Percentiles rank a stretch among this genome's conserved stretches.
phyloP scores from a whole-genome alignment of 1,140 invertebrate genomes.

The Magallana ariakensis region DNA sequence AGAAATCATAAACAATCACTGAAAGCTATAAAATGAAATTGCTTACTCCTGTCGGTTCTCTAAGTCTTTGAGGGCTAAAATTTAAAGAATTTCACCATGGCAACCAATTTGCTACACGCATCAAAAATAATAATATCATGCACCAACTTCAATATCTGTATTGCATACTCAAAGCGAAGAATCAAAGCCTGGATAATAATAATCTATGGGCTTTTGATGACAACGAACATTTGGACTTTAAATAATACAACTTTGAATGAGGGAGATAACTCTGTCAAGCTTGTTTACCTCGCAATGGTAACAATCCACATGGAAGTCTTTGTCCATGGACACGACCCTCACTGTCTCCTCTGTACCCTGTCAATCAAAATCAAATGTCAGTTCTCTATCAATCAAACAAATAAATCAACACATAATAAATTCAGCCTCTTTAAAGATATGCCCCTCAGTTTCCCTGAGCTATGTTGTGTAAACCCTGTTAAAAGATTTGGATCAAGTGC shows the following conservation, averaged over 20 bases:
- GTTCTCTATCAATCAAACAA: background rate
- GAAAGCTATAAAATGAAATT: constrained; percentile 1
- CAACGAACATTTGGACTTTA: background rate
- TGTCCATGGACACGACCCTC: constrained; percentile 98
- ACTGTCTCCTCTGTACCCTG: constrained; percentile 97
- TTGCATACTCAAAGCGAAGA: constrained; percentile 8
- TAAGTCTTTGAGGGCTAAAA: constrained; percentile 23
- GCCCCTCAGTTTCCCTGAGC: too few species aligned
- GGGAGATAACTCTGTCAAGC: constrained; percentile 4
- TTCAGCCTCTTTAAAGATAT: too few species aligned
- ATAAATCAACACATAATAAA: background rate
- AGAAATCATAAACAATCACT: constrained; percentile 11
- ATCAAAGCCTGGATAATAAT: constrained; percentile 5
- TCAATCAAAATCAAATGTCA: constrained; percentile 64
- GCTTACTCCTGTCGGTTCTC: constrained; percentile 6
- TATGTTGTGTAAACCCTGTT: too few species aligned
- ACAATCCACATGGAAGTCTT: constrained; percentile 99
- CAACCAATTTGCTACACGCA: constrained; percentile 24
- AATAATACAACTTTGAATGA: background rate
- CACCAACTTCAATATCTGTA: constrained; percentile 14
- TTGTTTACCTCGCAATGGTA: constrained; percentile 93
- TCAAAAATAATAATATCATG: background rate
- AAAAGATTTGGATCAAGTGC: too few species aligned
- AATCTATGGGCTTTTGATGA: background rate
- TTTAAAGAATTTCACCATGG: constrained; percentile 33